Percentiles rank a stretch among this genome's conserved stretches.
Evolutionary conservation across 1,140 invertebrate species (phyloP).

Genomic region (Homarus americanus): DNA sequence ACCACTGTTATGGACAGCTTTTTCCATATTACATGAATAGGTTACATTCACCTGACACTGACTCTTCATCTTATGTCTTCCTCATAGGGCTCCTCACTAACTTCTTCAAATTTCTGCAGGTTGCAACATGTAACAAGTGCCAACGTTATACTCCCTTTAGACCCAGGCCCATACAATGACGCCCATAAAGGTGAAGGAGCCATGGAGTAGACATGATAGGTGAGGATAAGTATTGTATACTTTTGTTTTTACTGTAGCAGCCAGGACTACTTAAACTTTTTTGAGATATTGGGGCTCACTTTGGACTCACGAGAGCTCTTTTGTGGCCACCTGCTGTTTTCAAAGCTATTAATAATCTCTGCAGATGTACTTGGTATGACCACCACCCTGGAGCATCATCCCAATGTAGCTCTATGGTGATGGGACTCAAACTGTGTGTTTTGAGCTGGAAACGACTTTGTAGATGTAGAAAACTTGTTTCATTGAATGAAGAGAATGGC

Average conservation of each 20-base stretch:
- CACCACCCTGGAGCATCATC: not conserved
- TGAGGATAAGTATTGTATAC: not conserved
- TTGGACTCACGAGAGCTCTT: not conserved
- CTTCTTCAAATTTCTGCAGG: slow-evolving; percentile 4
- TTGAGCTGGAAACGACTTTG: not conserved
- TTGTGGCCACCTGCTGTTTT: not conserved
- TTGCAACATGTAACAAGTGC: not conserved
- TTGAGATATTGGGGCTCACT: not conserved
- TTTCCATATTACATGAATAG: too few relatives aligned
- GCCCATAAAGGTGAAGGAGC: not conserved
- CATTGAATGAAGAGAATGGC: too few relatives aligned
- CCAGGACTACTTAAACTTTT: not conserved
- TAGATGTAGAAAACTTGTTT: too few relatives aligned
- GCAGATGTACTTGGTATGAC: not conserved
- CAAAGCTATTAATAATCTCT: not conserved
- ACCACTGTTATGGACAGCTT: too few relatives aligned
- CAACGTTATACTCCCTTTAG: not conserved
- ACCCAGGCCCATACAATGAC: not conserved
- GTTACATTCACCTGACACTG: too few relatives aligned
- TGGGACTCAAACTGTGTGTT: too few relatives aligned
- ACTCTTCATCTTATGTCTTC: too few relatives aligned
- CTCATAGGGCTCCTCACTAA: too few relatives aligned
- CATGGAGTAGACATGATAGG: not conserved
- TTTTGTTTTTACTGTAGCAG: too few relatives aligned
- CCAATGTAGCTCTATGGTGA: too few relatives aligned